Evolutionary conservation across 1,140 invertebrate genomes (phyloP), one percentile per base, ranked within the genome.

Genomic region (Apis florea): DNA sequence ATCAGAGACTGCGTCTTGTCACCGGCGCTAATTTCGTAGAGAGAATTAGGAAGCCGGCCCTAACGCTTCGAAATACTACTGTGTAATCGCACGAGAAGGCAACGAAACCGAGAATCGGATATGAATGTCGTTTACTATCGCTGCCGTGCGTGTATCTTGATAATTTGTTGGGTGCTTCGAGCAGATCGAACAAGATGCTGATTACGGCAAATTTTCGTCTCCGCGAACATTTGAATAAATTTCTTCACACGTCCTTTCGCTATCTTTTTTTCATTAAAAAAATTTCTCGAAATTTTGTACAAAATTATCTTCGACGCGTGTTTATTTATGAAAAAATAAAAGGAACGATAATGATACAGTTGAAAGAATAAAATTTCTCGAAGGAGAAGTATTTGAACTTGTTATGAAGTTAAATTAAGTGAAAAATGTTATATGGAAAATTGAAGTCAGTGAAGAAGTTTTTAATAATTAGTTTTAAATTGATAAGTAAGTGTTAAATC

Each of bases 1-100:
- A 47, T 19, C 72, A 81, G 68, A 72, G 63, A 68, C 79, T 81
- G 72, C 61, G 74, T 75, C 72, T 75, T 75, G 79, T 81, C 72
- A 75, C 9, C 15, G 51, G 26, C 31, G 69, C 69, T 81, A 81
- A 81, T 81, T 81, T 54, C 54, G 47, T 67, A n/a, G n/a, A 21
- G 72, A 75, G 63, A 81, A 81, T 81, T 53, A 75, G 71, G 72
- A 67, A 75, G 53, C 78, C 26, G 77, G 24, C 56, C 63, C 54
- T 64, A 59, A 31, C 40, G 11, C 15, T 12, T n/a, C 0, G 10
- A 8, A 24, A 67, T 58, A 31, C 61, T 58, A 67, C 78, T 51
- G 24, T 56, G 70, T 74, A 80, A 80, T 73, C 63, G 47, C 69
- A 53, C 17, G 31, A 40, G 24, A 24, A 70, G 56, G 10, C 4